These are phyloP conservation scores for Drosophila tristis DNA, from an alignment of 1,140 invertebrate species.

Conservation along the genomic window DNA sequence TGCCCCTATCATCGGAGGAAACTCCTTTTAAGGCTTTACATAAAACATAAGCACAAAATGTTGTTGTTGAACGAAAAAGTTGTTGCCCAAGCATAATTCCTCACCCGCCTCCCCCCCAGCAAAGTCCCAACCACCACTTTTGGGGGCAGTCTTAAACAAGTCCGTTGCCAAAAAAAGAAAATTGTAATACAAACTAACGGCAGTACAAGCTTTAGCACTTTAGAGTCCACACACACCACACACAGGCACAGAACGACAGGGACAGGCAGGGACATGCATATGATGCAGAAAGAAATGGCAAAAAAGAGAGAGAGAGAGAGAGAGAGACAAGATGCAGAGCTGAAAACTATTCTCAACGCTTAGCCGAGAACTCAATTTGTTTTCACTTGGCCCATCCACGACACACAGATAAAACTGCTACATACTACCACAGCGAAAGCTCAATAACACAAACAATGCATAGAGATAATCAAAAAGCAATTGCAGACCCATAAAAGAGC, in stretches of 20 bases:
- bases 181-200: slow-evolving; percentile 35
- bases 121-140: not conserved
- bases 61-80: not conserved
- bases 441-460: slow-evolving; percentile 22
- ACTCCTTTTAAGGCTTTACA: slow-evolving; percentile 6
- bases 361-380: slow-evolving; percentile 44
- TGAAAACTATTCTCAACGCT: slow-evolving; percentile 44
- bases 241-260: not conserved
- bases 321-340: not conserved
- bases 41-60: slow-evolving; percentile 1
- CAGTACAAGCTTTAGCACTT: slow-evolving; percentile 57
- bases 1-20: slow-evolving; percentile 8
- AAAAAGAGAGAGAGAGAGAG: not conserved
- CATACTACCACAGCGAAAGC: not conserved
- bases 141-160: slow-evolving; percentile 22
- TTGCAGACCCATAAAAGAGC: slow-evolving; percentile 17
- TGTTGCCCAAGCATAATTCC: slow-evolving; percentile 3
- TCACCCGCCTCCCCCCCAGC: not conserved
- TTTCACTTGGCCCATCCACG: slow-evolving; percentile 18
- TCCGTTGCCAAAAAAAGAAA: slow-evolving; percentile 3
- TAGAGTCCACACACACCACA: slow-evolving; percentile 16
- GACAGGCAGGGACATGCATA: slow-evolving; percentile 2
- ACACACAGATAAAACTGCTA: not conserved
- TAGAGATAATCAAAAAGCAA: slow-evolving; percentile 49
- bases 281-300: slow-evolving; percentile 8